phyloP scores from a whole-genome alignment of 2,113 vertebrate genomes.

The Chunga burmeisteri region DNA sequence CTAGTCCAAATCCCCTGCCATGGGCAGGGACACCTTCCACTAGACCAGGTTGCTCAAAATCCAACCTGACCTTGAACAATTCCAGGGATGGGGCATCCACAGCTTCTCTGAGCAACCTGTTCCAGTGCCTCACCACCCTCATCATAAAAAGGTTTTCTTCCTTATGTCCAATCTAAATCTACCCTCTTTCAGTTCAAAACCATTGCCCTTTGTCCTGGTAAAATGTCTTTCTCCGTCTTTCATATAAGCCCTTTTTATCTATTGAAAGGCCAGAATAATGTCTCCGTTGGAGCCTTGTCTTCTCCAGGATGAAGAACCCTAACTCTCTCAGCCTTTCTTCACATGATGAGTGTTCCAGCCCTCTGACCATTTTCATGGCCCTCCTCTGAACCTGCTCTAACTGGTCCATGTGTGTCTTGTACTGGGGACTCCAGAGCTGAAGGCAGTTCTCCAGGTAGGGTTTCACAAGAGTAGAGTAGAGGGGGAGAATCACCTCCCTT shows the following conservation, averaged over 20 bases:
- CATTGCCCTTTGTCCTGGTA: not conserved
- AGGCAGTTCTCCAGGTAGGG: not conserved
- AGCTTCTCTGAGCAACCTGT: not conserved
- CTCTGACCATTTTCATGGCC: not conserved
- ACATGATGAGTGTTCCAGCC: not conserved
- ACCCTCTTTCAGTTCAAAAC: not conserved
- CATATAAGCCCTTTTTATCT: not conserved
- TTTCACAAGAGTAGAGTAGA: not conserved
- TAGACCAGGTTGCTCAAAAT: not conserved
- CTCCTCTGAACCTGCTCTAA: not conserved
- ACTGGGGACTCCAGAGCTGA: not conserved
- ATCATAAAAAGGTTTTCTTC: not conserved
- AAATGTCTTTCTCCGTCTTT: not conserved
- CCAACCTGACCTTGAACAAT: not conserved
- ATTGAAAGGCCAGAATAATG: not conserved
- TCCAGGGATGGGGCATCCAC: not conserved
- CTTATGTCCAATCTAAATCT: not conserved
- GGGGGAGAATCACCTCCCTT: accelerated
- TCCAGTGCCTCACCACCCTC: not conserved
- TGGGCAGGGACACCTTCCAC: not conserved
- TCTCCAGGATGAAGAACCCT: not conserved
- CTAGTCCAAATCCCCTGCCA: not conserved
- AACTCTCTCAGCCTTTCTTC: not conserved
- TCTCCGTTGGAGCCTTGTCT: not conserved
- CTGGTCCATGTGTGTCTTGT: not conserved